A percentile compares a stretch with the other conserved stretches of the same genome.
phyloP scores from a whole-genome alignment of 2,888 invertebrate species.

The Galerucella calmariensis region DNA sequence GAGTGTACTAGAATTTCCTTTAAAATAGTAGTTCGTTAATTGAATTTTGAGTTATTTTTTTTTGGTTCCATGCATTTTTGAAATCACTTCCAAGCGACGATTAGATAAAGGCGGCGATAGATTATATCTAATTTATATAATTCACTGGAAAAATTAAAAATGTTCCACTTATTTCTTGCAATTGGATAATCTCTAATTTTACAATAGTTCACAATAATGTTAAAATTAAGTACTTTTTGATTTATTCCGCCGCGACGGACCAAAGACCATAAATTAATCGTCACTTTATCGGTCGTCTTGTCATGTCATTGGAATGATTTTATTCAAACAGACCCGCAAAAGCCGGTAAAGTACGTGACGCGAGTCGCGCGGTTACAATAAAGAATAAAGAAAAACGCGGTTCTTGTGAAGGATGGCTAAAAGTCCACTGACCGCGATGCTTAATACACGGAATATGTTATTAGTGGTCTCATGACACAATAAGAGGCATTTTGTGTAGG shows the following conservation, averaged over 20 bases:
- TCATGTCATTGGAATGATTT: conserved; percentile 10
- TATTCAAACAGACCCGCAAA: conserved; percentile 39
- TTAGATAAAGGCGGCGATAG: too few species aligned
- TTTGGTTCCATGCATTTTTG: too few species aligned
- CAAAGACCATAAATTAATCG: background rate
- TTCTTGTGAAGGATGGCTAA: conserved; percentile 52
- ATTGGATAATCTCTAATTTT: too few species aligned
- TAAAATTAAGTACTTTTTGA: background rate
- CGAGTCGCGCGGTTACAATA: conserved; percentile 53
- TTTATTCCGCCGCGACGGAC: background rate
- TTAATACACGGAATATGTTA: conserved; percentile 56
- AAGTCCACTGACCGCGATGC: conserved; percentile 56
- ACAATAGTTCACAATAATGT: too few species aligned
- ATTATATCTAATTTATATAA: too few species aligned
- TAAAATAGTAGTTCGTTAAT: too few species aligned
- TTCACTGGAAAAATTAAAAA: too few species aligned
- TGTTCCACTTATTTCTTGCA: too few species aligned
- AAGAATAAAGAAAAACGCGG: conserved; percentile 43
- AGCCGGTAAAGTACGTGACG: conserved; percentile 54
- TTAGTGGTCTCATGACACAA: conserved; percentile 51
- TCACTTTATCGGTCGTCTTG: background rate
- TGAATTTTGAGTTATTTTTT: too few species aligned
- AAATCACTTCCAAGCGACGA: too few species aligned
- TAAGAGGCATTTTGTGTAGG: conserved; percentile 47
- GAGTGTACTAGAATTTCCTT: too few species aligned